Conservation (phyloP, 2,888 invertebrate genomes). For the Leucania comma region DNA sequence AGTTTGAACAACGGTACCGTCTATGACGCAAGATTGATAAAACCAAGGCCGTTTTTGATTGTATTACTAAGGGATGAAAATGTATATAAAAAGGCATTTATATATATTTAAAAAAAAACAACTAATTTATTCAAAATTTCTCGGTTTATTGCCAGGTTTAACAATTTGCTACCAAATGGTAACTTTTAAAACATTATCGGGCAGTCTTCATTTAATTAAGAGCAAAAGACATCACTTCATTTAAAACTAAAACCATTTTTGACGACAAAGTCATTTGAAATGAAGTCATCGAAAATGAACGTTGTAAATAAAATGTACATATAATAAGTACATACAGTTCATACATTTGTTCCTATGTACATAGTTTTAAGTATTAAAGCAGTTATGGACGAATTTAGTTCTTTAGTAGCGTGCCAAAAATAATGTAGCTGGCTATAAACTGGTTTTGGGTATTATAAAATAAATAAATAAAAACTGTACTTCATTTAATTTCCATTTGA, state of each 20-base stretch:
- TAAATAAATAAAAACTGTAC: slow-evolving; percentile 42
- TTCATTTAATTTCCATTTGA: slow-evolving; percentile 47
- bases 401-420: slow-evolving; percentile 85
- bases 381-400: slow-evolving; percentile 78
- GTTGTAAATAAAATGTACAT: slow-evolving; percentile 69
- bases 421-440: slow-evolving; percentile 76
- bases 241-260: slow-evolving; percentile 43
- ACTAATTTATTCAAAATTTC: slow-evolving; percentile 5
- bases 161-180: slow-evolving; percentile 29
- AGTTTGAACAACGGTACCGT: slow-evolving; percentile 60
- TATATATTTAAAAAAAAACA: background rate
- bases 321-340: slow-evolving; percentile 70
- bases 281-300: slow-evolving; percentile 54
- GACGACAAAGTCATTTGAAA: slow-evolving; percentile 54
- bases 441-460: slow-evolving; percentile 72
- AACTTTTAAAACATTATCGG: background rate
- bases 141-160: slow-evolving; percentile 40
- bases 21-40: slow-evolving; percentile 42
- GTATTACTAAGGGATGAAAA: slow-evolving; percentile 5
- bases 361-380: slow-evolving; percentile 72
- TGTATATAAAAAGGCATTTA: background rate
- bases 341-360: slow-evolving; percentile 84
- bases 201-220: slow-evolving; percentile 38
- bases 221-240: slow-evolving; percentile 57
- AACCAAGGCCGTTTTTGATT: slow-evolving; percentile 46